These are phyloP conservation scores for Trachymyrmex septentrionalis DNA, from an alignment of 1,140 invertebrate genomes.

Conservation along the genomic window DNA sequence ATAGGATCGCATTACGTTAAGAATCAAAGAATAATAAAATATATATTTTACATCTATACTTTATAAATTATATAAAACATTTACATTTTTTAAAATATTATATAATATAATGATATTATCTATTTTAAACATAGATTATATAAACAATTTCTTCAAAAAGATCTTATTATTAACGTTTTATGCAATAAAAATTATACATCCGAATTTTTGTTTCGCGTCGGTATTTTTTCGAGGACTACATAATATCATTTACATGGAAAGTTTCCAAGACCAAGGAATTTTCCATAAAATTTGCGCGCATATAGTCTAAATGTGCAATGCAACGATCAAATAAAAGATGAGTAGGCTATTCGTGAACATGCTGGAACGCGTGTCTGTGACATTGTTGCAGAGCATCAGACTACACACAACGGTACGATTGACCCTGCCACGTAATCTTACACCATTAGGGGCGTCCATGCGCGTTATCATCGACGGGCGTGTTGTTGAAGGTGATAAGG, in stretches of 20 bases:
- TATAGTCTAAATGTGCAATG: not conserved
- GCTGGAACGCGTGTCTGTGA: constrained; percentile 26
- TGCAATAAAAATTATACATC: not conserved
- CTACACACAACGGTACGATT: constrained; percentile 21
- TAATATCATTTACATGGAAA: not conserved
- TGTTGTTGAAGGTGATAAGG: constrained; percentile 67
- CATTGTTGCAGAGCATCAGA: not conserved
- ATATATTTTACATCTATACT: too few relatives aligned
- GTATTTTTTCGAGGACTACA: not conserved
- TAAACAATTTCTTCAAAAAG: too few relatives aligned
- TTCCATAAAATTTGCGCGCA: not conserved
- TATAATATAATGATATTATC: too few relatives aligned
- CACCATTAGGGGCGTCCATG: constrained; percentile 70
- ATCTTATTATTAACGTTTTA: not conserved
- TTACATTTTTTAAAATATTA: too few relatives aligned
- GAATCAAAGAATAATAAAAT: not conserved
- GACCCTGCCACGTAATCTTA: constrained; percentile 68
- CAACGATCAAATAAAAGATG: not conserved
- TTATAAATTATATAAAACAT: not conserved
- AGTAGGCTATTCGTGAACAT: not conserved
- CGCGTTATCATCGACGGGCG: constrained; percentile 67
- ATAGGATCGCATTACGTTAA: not conserved
- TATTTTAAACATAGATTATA: too few relatives aligned
- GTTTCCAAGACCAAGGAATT: constrained; percentile 8
- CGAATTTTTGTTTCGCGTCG: not conserved